Evolutionary conservation across 2,797 vertebrate genomes (phyloP).

Genomic region (Crenuchus spilurus): DNA sequence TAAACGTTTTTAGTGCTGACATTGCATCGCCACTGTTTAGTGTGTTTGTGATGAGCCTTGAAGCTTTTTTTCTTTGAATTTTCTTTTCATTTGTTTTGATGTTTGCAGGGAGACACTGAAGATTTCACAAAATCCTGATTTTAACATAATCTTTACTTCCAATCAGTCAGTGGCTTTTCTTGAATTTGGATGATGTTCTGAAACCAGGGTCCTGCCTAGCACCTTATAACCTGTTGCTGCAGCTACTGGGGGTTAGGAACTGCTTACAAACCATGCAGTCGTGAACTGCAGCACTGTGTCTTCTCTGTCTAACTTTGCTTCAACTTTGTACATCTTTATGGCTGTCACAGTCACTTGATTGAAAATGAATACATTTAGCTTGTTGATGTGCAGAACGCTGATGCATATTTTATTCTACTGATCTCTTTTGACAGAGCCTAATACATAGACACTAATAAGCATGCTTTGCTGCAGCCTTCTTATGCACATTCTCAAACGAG

Average conservation of each 20-base stretch:
- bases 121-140: neutral
- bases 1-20: neutral
- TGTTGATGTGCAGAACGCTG: too few species aligned
- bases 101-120: neutral
- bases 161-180: neutral
- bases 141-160: neutral
- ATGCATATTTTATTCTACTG: too few species aligned
- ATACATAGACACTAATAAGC: too few species aligned
- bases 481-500: too few species aligned
- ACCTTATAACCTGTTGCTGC: constrained; percentile 37
- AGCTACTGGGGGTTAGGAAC: constrained; percentile 13
- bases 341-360: too few species aligned
- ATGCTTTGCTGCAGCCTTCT: too few species aligned
- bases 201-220: constrained; percentile 57
- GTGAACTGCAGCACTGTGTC: constrained; percentile 40
- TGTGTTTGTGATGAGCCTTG: neutral
- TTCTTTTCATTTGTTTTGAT: neutral
- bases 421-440: too few species aligned
- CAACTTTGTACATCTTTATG: neutral
- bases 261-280: constrained; percentile 16
- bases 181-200: constrained; percentile 20
- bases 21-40: neutral
- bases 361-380: too few species aligned
- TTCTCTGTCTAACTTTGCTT: constrained; percentile 57
- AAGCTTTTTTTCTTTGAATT: neutral